These are phyloP conservation scores for Smittia sp. DNA, from an alignment of 2,888 invertebrate genomes.

Conservation along the genomic window DNA sequence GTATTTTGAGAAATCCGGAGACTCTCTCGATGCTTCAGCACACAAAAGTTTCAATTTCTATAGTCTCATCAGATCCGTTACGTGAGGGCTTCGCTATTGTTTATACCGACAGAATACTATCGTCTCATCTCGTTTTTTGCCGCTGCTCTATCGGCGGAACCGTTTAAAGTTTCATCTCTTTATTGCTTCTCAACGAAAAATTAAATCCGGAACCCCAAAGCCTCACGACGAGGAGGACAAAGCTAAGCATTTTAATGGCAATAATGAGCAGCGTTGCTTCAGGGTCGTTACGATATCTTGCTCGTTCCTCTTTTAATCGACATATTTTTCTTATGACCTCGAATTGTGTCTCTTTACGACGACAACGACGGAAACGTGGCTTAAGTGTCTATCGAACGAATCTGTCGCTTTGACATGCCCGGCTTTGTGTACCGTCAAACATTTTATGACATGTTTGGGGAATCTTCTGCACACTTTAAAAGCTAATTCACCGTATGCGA, in stretches of 20 bases:
- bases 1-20: slow-evolving; percentile 8
- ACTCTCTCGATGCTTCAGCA: neutral
- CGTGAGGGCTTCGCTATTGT: slow-evolving; percentile 15
- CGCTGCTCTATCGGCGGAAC: neutral
- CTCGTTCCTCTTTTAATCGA: slow-evolving; percentile 29
- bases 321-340: slow-evolving; percentile 40
- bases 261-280: slow-evolving; percentile 29
- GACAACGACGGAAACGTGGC: slow-evolving; percentile 14
- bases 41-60: slow-evolving; percentile 21
- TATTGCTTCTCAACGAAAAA: neutral
- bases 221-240: neutral
- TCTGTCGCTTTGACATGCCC: slow-evolving; percentile 29
- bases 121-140: neutral
- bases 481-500: slow-evolving; percentile 38
- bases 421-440: slow-evolving; percentile 12
- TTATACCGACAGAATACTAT: slow-evolving; percentile 9
- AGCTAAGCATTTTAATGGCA: slow-evolving; percentile 10
- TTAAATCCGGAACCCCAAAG: neutral
- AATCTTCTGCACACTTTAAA: slow-evolving; percentile 32
- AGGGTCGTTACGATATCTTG: slow-evolving; percentile 11
- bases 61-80: slow-evolving; percentile 12
- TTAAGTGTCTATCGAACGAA: slow-evolving; percentile 35
- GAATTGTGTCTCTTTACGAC: slow-evolving; percentile 23
- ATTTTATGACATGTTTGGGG: slow-evolving; percentile 41
- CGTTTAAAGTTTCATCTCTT: slow-evolving; percentile 2